phyloP scores from a whole-genome alignment of 1,140 invertebrate species.

The Diachasma alloeum region DNA sequence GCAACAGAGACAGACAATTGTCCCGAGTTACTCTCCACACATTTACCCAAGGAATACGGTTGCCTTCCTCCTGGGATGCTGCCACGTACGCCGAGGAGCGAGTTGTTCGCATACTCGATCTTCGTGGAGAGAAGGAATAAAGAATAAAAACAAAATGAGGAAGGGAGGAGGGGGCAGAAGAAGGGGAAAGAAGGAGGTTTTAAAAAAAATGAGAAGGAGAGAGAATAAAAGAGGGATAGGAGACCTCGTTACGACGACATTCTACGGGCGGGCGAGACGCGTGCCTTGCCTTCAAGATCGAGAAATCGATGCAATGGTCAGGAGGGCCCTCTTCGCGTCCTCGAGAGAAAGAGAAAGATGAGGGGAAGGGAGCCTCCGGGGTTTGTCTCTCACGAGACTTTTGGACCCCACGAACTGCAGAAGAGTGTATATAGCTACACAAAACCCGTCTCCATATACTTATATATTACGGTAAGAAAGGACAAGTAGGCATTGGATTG shows the following conservation, averaged over 20 bases:
- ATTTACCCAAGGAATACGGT: constrained; percentile 7
- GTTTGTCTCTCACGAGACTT: constrained; percentile 33
- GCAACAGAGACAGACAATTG: constrained; percentile 27
- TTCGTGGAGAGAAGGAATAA: constrained; percentile 5
- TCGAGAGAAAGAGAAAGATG: constrained; percentile 33
- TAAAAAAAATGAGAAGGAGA: background rate
- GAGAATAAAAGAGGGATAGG: constrained; percentile 31
- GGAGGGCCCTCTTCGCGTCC: constrained; percentile 26
- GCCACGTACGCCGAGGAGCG: background rate
- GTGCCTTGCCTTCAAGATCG: constrained; percentile 64
- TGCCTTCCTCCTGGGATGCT: background rate
- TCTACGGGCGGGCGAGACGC: constrained; percentile 58
- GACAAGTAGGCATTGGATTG: background rate
- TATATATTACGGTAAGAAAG: constrained; percentile 5
- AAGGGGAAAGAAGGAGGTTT: background rate
- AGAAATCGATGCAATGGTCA: constrained; percentile 46
- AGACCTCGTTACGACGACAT: constrained; percentile 63
- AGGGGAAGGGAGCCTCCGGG: constrained; percentile 9
- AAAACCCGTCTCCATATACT: background rate
- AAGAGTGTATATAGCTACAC: background rate
- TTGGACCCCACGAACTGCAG: constrained; percentile 5
- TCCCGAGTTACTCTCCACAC: constrained; percentile 18
- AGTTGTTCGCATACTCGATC: constrained; percentile 13
- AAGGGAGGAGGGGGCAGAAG: background rate
- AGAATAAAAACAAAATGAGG: background rate